phyloP scores from a whole-genome alignment of 1,140 invertebrate genomes.

The Heliconius eleuchia region DNA sequence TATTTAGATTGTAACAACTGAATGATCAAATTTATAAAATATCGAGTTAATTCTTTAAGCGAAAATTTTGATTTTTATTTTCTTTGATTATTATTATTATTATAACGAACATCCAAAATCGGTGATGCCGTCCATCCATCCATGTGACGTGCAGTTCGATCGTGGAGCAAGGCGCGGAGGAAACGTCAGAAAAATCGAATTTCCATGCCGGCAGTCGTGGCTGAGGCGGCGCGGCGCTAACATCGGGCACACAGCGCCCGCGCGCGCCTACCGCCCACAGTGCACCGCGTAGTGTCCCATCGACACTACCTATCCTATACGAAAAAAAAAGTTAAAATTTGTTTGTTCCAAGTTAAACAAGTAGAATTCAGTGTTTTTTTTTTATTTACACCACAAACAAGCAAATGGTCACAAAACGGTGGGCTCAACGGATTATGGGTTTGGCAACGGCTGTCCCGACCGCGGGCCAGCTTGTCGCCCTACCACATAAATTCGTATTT shows the following conservation, averaged over 20 bases:
- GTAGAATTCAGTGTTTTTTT: constrained; percentile 47
- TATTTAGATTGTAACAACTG: too few relatives aligned
- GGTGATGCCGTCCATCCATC: constrained; percentile 57
- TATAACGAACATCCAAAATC: constrained; percentile 78
- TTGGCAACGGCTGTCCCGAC: constrained; percentile 57
- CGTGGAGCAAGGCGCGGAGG: constrained; percentile 77
- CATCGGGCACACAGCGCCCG: constrained; percentile 70
- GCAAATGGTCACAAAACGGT: constrained; percentile 45
- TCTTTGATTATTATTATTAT: constrained; percentile 51
- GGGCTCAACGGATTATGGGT: constrained; percentile 68
- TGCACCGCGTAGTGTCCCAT: constrained; percentile 35
- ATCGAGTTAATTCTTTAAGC: not conserved
- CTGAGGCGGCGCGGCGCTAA: constrained; percentile 73
- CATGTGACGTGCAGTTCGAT: constrained; percentile 76
- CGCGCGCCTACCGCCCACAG: constrained; percentile 56
- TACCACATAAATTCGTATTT: constrained; percentile 69
- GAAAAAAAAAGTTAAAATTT: constrained; percentile 38
- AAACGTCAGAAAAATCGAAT: constrained; percentile 81
- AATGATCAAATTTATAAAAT: not conserved
- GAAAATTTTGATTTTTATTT: not conserved
- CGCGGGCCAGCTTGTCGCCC: constrained; percentile 61
- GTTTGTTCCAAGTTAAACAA: constrained; percentile 27
- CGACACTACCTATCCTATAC: constrained; percentile 49
- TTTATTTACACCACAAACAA: constrained; percentile 18
- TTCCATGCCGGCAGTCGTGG: constrained; percentile 77